phyloP scores from a whole-genome alignment of 2,888 invertebrate species.

The Callosobruchus maculatus region DNA sequence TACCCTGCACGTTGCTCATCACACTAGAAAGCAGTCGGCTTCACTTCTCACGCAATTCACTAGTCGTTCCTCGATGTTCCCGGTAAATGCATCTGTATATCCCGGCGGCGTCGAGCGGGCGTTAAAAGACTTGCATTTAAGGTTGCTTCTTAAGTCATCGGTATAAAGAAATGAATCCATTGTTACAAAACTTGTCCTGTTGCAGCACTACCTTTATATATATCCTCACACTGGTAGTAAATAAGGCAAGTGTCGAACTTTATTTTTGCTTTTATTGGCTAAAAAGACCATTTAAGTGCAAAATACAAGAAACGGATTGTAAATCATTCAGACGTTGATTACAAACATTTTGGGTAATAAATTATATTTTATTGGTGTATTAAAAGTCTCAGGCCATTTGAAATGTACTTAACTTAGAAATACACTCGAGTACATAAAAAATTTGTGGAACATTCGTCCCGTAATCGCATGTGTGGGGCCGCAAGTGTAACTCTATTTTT shows the following conservation, averaged over 20 bases:
- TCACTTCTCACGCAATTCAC: too few species aligned
- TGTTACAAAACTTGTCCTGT: not conserved
- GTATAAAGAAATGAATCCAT: not conserved
- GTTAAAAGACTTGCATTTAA: too few species aligned
- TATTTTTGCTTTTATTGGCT: constrained; percentile 2
- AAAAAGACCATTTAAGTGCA: constrained; percentile 16
- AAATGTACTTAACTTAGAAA: constrained; percentile 21
- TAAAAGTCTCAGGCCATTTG: constrained; percentile 20
- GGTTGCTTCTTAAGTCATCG: too few species aligned
- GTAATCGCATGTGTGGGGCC: not conserved
- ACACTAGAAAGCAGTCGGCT: too few species aligned
- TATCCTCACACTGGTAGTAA: constrained; percentile 5
- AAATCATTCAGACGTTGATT: constrained; percentile 33
- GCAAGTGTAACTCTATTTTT: not conserved
- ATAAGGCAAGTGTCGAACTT: constrained; percentile 15
- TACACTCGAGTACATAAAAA: constrained; percentile 10
- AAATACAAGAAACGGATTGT: constrained; percentile 17
- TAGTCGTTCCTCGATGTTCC: too few species aligned
- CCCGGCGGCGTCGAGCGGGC: too few species aligned
- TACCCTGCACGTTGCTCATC: too few species aligned
- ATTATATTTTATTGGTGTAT: constrained; percentile 29
- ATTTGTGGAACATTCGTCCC: not conserved
- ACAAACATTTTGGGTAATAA: constrained; percentile 31
- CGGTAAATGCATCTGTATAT: too few species aligned
- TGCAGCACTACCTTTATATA: not conserved